phyloP scores from a whole-genome alignment of 2,797 vertebrate genomes.

The Pelobates cultripes region DNA sequence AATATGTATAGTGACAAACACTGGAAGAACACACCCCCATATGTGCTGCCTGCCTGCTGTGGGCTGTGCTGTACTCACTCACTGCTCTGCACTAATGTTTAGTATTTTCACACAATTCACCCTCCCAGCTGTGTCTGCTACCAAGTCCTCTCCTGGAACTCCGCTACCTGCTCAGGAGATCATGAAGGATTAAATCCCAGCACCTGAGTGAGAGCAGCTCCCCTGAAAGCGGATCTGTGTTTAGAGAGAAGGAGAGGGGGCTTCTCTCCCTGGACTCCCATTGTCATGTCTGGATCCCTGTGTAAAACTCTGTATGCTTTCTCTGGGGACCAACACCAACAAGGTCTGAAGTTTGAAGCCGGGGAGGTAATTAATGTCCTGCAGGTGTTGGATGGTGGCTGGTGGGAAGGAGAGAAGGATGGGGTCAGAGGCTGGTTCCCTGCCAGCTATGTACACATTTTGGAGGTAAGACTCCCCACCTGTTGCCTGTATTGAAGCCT shows the following conservation, averaged over 20 bases:
- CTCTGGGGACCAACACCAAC: constrained; percentile 88
- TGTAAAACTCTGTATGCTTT: constrained; percentile 91
- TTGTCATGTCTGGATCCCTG: constrained; percentile 78
- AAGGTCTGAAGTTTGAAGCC: constrained; percentile 87
- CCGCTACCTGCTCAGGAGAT: no score
- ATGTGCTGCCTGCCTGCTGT: constrained; percentile 21
- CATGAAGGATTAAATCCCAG: constrained; percentile 10
- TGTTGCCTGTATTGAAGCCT: not conserved
- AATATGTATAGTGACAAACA: not conserved
- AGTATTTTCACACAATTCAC: constrained; percentile 14
- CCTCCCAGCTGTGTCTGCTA: not conserved
- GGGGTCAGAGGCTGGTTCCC: constrained; percentile 92
- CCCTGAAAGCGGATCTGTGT: not conserved
- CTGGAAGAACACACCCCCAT: constrained; percentile 3
- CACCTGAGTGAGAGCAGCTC: not conserved
- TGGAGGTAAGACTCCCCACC: constrained; percentile 80
- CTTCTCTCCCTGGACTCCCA: not conserved
- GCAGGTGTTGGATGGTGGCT: constrained; percentile 88
- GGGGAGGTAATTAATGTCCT: constrained; percentile 87
- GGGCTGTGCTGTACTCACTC: constrained; percentile 21
- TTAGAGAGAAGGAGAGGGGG: not conserved
- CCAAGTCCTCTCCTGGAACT: no score
- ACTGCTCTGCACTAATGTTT: not conserved
- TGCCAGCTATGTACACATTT: constrained; percentile 90
- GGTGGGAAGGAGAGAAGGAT: constrained; percentile 97